phyloP scores from a whole-genome alignment of 2,888 invertebrate genomes.

The Nudaria mundana region DNA sequence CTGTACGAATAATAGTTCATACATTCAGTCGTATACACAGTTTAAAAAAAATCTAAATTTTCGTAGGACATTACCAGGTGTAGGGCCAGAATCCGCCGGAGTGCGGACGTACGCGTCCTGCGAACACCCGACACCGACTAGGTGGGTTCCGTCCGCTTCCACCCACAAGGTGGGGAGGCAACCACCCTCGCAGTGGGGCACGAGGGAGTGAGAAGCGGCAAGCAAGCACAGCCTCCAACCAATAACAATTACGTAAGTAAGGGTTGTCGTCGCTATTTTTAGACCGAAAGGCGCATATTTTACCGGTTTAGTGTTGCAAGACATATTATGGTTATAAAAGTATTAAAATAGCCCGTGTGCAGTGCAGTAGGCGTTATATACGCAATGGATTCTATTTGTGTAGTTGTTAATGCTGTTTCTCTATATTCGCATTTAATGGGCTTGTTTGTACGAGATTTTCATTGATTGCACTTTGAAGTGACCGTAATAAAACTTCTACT shows the following conservation, averaged over 20 bases:
- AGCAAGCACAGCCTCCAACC: conserved; percentile 71
- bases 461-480: too few relatives aligned
- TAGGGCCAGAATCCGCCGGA: conserved; percentile 16
- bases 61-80: conserved; percentile 37
- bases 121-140: conserved; percentile 53
- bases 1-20: not conserved
- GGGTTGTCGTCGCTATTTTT: conserved; percentile 76
- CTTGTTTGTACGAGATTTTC: conserved; percentile 28
- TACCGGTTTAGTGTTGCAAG: conserved; percentile 49
- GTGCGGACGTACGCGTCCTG: conserved; percentile 34
- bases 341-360: conserved; percentile 48
- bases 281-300: conserved; percentile 50
- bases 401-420: conserved; percentile 51
- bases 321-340: conserved; percentile 38
- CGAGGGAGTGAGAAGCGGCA: conserved; percentile 30
- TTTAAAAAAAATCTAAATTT: conserved; percentile 5
- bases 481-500: too few relatives aligned
- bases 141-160: conserved; percentile 15
- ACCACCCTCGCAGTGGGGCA: conserved; percentile 27
- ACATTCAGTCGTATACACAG: conserved; percentile 10
- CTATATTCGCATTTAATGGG: conserved; percentile 50
- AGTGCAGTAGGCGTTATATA: conserved; percentile 43
- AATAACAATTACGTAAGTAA: conserved; percentile 70
- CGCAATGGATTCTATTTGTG: conserved; percentile 57
- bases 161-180: conserved; percentile 21